phyloP scores from a whole-genome alignment of 2,888 invertebrate genomes.

The Orthosia gracilis region DNA sequence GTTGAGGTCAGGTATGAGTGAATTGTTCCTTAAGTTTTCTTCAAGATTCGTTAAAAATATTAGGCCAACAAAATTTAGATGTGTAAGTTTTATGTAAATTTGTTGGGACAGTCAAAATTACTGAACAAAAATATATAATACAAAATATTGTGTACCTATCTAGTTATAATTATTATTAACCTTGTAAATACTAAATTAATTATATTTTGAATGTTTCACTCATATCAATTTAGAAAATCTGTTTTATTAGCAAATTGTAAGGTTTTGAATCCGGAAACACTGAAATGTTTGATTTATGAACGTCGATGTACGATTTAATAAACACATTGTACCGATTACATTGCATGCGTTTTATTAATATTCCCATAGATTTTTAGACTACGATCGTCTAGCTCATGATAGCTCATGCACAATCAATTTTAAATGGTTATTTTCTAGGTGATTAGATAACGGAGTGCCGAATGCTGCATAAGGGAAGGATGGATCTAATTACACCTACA shows the following conservation, averaged over 20 bases:
- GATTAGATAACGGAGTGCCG: neutral
- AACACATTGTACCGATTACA: slow-evolving; percentile 84
- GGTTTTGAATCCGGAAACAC: slow-evolving; percentile 84
- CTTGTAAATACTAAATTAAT: slow-evolving; percentile 86
- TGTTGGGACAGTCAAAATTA: slow-evolving; percentile 75
- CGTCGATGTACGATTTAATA: slow-evolving; percentile 89
- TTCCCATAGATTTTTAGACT: neutral
- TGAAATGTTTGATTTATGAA: slow-evolving; percentile 87
- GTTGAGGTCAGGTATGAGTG: slow-evolving; percentile 69
- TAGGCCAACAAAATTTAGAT: slow-evolving; percentile 80
- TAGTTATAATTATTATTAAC: slow-evolving; percentile 82
- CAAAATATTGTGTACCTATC: slow-evolving; percentile 79
- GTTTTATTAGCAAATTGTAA: slow-evolving; percentile 88
- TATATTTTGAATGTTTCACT: slow-evolving; percentile 90
- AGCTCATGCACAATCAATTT: neutral
- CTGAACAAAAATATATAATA: slow-evolving; percentile 74
- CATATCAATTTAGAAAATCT: slow-evolving; percentile 89
- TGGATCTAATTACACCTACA: neutral
- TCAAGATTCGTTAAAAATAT: slow-evolving; percentile 66
- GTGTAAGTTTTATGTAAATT: slow-evolving; percentile 77
- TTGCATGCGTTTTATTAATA: slow-evolving; percentile 54
- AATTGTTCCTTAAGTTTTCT: slow-evolving; percentile 66
- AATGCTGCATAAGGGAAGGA: neutral
- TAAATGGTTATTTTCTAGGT: neutral
- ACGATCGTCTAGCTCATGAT: neutral